Conservation (phyloP, 2,888 invertebrate genomes). For the Miltochrista miniata region DNA sequence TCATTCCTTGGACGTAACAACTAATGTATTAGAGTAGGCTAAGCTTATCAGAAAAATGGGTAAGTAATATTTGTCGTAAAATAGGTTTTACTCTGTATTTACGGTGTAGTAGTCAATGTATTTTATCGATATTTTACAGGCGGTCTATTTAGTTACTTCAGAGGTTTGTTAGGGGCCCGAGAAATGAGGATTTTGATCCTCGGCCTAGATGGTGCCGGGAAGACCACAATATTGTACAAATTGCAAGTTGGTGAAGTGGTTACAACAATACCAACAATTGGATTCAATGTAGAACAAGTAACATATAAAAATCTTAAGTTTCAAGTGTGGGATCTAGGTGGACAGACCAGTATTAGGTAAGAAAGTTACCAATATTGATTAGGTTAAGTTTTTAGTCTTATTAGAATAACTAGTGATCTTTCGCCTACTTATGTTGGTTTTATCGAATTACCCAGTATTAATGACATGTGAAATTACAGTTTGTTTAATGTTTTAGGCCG, state of each 20-base stretch:
- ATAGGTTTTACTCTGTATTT: conserved; percentile 30
- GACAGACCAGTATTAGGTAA: conserved; percentile 99
- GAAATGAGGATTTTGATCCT: conserved; percentile 99
- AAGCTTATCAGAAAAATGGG: conserved; percentile 75
- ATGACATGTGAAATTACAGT: neutral
- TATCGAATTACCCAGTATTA: neutral
- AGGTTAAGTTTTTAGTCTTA: conserved; percentile 35
- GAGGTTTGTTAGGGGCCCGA: conserved; percentile 96
- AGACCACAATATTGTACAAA: conserved; percentile 99
- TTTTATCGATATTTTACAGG: conserved; percentile 83
- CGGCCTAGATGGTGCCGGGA: conserved; percentile 99
- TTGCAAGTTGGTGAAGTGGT: conserved; percentile 99
- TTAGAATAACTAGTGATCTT: neutral
- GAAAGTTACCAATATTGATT: conserved; percentile 26
- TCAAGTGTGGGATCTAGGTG: conserved; percentile 99
- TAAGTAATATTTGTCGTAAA: conserved; percentile 53
- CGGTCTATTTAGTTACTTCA: conserved; percentile 98
- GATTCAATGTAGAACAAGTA: conserved; percentile 99
- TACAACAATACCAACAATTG: conserved; percentile 99
- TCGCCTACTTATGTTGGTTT: neutral
- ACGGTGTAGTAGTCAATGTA: conserved; percentile 17
- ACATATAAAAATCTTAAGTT: conserved; percentile 99
- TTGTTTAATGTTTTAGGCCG: conserved; percentile 86
- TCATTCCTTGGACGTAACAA: conserved; percentile 60
- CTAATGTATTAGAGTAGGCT: conserved; percentile 70